phyloP scores from a whole-genome alignment of 2,888 invertebrate species.

The Lochmaea crataegi region DNA sequence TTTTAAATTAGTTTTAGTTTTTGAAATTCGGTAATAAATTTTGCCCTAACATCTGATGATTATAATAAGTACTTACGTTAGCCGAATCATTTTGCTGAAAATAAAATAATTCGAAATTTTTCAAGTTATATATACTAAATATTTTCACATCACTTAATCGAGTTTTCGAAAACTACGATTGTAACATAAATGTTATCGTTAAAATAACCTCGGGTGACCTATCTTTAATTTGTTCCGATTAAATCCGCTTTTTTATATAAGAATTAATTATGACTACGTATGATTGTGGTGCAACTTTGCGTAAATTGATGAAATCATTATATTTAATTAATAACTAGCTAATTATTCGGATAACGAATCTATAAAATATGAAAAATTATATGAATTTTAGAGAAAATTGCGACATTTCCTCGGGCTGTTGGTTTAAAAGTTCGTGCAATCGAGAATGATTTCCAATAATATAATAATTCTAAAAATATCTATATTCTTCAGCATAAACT shows the following conservation, averaged over 20 bases:
- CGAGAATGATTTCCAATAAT: too few relatives aligned
- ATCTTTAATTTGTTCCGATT: neutral
- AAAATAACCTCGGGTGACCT: slow-evolving; percentile 11
- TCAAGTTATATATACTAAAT: slow-evolving; percentile 9
- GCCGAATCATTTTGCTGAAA: slow-evolving; percentile 14
- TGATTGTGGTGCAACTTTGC: slow-evolving; percentile 6
- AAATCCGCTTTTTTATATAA: neutral
- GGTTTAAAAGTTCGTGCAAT: too few relatives aligned
- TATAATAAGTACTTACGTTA: slow-evolving; percentile 20
- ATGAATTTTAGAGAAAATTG: too few relatives aligned
- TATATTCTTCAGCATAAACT: too few relatives aligned
- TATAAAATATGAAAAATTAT: too few relatives aligned
- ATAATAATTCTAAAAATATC: too few relatives aligned
- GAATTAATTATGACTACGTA: neutral
- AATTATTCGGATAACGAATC: neutral
- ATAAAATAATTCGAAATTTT: neutral
- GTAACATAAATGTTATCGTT: slow-evolving; percentile 11
- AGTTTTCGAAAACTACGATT: neutral
- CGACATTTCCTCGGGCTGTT: too few relatives aligned
- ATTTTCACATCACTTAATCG: slow-evolving; percentile 4
- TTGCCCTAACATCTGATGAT: neutral
- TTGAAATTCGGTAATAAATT: neutral
- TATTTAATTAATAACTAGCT: too few relatives aligned
- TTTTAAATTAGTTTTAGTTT: neutral
- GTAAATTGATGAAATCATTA: neutral